Percentiles rank a stretch among this genome's conserved stretches.
Conservation (phyloP, 2,113 vertebrate genomes). For the Poeciliopsis retropinna region DNA sequence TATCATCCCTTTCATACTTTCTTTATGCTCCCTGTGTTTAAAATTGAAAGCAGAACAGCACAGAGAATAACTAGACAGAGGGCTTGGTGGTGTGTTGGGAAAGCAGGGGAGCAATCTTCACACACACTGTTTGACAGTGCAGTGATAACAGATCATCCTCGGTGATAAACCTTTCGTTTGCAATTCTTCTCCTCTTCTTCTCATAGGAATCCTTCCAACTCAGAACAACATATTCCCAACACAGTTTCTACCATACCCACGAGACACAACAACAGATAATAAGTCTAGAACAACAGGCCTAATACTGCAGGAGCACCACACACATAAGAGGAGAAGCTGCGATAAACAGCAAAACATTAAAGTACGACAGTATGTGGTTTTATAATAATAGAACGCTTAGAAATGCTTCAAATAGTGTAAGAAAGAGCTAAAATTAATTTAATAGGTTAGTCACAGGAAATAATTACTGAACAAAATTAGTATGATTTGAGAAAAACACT, state of each 20-base stretch:
- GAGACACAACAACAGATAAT: constrained; percentile 67
- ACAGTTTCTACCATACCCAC: constrained; percentile 38
- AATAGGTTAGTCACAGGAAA: not conserved
- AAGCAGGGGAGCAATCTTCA: constrained; percentile 41
- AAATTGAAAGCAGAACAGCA: constrained; percentile 10
- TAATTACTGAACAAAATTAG: not conserved
- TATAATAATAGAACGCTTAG: not conserved
- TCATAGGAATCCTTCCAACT: constrained; percentile 47
- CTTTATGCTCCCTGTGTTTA: constrained; percentile 3
- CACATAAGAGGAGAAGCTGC: constrained; percentile 21
- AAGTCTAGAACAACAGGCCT: constrained; percentile 35
- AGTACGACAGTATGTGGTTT: not conserved
- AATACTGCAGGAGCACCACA: constrained; percentile 27
- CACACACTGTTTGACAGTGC: constrained; percentile 34
- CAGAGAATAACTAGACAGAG: constrained; percentile 18
- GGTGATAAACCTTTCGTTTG: constrained; percentile 44
- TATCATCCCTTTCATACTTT: not conserved
- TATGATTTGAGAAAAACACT: not conserved
- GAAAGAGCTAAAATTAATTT: not conserved
- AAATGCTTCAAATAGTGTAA: constrained; percentile 5
- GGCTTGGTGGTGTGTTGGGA: constrained; percentile 37
- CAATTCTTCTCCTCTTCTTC: constrained; percentile 44
- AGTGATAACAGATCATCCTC: constrained; percentile 55
- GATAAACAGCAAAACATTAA: constrained; percentile 21
- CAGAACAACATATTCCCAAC: constrained; percentile 46